Evolutionary conservation across 2,113 vertebrate genomes (phyloP).

Genomic region (Chauna torquata): DNA sequence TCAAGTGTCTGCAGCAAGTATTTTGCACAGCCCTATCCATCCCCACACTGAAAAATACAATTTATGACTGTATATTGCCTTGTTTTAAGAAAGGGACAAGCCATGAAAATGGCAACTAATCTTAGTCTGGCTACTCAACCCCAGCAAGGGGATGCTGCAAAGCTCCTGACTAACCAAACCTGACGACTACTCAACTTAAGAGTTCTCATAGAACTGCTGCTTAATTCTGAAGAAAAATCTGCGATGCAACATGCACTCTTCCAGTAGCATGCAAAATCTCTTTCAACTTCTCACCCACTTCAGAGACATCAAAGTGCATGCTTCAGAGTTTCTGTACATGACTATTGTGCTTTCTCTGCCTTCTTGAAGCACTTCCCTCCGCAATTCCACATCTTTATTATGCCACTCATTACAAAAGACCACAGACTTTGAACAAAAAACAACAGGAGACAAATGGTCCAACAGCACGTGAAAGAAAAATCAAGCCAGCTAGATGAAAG

Average conservation of each 20-base stretch:
- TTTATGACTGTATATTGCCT: not conserved
- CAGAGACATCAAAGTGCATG: not conserved
- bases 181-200: rapidly evolving
- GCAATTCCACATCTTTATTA: not conserved
- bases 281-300: not conserved
- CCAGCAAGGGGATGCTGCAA: not conserved
- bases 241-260: not conserved
- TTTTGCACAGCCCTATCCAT: not conserved
- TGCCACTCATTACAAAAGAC: not conserved
- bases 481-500: not conserved
- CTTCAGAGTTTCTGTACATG: not conserved
- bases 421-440: not conserved
- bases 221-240: not conserved
- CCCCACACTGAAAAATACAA: not conserved
- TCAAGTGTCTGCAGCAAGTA: not conserved
- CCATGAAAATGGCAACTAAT: not conserved
- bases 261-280: not conserved
- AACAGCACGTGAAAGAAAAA: not conserved
- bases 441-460: not conserved
- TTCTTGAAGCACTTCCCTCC: not conserved
- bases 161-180: not conserved
- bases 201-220: not conserved
- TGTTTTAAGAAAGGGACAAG: not conserved
- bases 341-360: not conserved
- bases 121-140: not conserved